phyloP scores from a whole-genome alignment of 2,113 vertebrate species.

The Raja brachyura region DNA sequence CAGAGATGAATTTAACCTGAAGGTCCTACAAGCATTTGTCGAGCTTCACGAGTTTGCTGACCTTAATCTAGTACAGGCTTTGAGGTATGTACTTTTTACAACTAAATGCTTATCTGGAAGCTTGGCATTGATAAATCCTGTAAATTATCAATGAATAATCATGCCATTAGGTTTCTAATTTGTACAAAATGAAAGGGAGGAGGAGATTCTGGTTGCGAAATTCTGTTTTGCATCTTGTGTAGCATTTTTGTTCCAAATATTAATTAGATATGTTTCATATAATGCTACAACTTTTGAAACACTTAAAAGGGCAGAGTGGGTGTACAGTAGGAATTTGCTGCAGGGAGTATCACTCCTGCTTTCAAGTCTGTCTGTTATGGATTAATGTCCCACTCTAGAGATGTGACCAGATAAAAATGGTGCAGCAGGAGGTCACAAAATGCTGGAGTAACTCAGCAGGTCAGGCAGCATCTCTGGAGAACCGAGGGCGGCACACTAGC shows the following conservation, averaged over 20 bases:
- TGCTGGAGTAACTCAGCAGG: too few relatives aligned
- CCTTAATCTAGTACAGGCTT: constrained; percentile 93
- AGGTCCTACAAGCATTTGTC: constrained; percentile 94
- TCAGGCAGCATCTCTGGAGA: too few relatives aligned
- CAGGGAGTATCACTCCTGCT: background rate
- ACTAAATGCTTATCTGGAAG: background rate
- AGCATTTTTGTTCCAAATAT: too few relatives aligned
- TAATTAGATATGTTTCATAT: too few relatives aligned
- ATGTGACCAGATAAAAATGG: background rate
- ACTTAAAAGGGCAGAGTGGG: background rate
- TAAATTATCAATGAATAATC: background rate
- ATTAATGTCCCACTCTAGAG: background rate
- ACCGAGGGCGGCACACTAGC: too few relatives aligned
- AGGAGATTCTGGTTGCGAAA: background rate
- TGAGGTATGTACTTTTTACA: constrained; percentile 67
- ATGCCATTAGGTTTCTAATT: background rate
- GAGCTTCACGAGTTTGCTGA: constrained; percentile 98
- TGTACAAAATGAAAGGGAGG: background rate
- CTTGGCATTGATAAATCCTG: background rate
- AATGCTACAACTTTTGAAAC: background rate
- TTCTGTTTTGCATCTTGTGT: background rate
- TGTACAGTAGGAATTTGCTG: background rate
- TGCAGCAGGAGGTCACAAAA: too few relatives aligned
- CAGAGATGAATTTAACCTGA: constrained; percentile 97
- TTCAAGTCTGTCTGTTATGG: background rate